These are phyloP conservation scores for Aplocera efformata DNA, from an alignment of 2,888 invertebrate genomes.

Conservation along the genomic window DNA sequence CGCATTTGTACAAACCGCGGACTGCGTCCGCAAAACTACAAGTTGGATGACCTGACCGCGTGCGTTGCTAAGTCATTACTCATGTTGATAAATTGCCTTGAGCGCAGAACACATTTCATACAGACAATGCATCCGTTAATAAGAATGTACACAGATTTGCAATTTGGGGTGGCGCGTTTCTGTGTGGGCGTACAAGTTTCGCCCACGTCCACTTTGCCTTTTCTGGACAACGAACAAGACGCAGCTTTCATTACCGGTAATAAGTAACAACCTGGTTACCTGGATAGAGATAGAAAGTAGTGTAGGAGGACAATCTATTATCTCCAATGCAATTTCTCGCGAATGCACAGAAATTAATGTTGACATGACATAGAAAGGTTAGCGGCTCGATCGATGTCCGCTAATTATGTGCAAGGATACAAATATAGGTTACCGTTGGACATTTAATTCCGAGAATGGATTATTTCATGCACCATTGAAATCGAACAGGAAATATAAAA, in stretches of 20 bases:
- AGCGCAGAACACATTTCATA: constrained; percentile 6
- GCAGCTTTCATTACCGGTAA: constrained; percentile 53
- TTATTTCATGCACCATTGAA: constrained; percentile 7
- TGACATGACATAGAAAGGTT: constrained; percentile 28
- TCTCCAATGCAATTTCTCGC: constrained; percentile 32
- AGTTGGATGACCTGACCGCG: constrained; percentile 49
- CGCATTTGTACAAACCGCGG: constrained; percentile 37
- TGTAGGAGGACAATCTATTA: constrained; percentile 55
- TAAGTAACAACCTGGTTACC: constrained; percentile 30
- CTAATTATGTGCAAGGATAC: constrained; percentile 12
- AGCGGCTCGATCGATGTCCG: constrained; percentile 17
- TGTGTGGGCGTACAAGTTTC: constrained; percentile 37
- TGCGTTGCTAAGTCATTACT: constrained; percentile 32
- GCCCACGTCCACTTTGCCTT: constrained; percentile 45
- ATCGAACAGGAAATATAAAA: constrained; percentile 5
- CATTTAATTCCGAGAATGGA: constrained; percentile 22
- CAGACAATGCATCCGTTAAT: constrained; percentile 9
- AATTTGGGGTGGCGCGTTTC: constrained; percentile 25
- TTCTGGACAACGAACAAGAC: constrained; percentile 44
- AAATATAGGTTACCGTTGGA: constrained; percentile 17
- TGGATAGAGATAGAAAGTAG: constrained; percentile 48
- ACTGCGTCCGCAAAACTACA: constrained; percentile 31
- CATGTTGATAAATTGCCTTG: constrained; percentile 19
- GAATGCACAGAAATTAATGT: constrained; percentile 26
- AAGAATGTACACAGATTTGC: constrained; percentile 20